phyloP scores from a whole-genome alignment of 2,113 vertebrate species.

The Stegostoma tigrinum region DNA sequence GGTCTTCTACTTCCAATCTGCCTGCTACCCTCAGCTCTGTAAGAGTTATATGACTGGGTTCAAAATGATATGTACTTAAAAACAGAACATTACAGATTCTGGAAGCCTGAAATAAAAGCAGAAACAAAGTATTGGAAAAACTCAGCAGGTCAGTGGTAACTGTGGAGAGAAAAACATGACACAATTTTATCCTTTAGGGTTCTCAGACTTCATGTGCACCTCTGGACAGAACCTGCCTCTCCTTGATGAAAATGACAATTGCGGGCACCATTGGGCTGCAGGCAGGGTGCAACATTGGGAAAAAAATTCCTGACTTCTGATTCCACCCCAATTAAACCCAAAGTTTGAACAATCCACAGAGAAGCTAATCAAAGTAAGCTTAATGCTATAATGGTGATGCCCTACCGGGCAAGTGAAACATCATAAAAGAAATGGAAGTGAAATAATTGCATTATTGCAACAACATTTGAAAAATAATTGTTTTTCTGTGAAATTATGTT shows the following conservation, averaged over 20 bases:
- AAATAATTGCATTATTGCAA: neutral
- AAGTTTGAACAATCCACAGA: neutral
- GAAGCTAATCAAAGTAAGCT: neutral
- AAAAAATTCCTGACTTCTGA: neutral
- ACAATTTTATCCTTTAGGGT: too few species aligned
- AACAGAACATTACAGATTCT: too few species aligned
- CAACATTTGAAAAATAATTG: neutral
- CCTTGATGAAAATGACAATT: neutral
- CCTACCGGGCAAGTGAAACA: neutral
- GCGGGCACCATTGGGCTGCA: neutral
- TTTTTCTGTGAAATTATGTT: neutral
- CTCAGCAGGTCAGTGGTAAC: too few species aligned
- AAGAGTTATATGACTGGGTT: too few species aligned
- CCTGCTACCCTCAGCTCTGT: too few species aligned
- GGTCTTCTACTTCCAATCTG: too few species aligned
- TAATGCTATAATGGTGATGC: neutral
- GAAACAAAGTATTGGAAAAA: too few species aligned
- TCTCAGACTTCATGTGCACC: neutral
- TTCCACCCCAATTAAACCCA: neutral
- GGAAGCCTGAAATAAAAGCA: too few species aligned
- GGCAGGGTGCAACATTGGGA: neutral
- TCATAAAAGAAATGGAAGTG: neutral
- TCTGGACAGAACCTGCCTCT: neutral
- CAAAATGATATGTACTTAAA: too few species aligned
- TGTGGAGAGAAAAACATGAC: too few species aligned